A percentile compares a stretch with the other conserved stretches of the same genome.
These are phyloP conservation scores for Leptinotarsa haldemani DNA, from an alignment of 2,888 invertebrate species.

Conservation along the genomic window DNA sequence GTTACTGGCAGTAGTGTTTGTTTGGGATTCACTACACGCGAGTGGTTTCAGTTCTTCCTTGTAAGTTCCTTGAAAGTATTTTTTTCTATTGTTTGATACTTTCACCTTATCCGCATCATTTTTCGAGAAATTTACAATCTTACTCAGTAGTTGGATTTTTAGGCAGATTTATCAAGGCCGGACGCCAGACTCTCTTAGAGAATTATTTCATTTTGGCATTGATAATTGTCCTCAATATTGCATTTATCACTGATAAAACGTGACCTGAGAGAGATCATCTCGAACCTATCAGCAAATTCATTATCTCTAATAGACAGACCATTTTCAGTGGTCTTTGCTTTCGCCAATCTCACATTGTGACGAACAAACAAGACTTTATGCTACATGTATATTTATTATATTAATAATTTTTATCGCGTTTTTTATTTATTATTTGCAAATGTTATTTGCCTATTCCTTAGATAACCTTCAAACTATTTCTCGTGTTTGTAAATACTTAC, in stretches of 20 bases:
- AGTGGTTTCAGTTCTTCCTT: too few relatives aligned
- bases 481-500: constrained; percentile 47
- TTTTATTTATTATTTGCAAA: constrained; percentile 42
- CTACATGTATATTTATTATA: constrained; percentile 17
- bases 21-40: too few relatives aligned
- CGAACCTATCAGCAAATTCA: constrained; percentile 1
- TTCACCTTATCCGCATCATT: too few relatives aligned
- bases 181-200: too few relatives aligned
- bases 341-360: constrained; percentile 9
- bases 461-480: constrained; percentile 58
- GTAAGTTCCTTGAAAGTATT: too few relatives aligned
- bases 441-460: constrained; percentile 57
- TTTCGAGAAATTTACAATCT: too few relatives aligned
- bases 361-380: constrained; percentile 16
- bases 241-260: neutral
- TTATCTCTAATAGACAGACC: constrained; percentile 10
- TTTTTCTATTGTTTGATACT: too few relatives aligned
- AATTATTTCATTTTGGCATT: too few relatives aligned
- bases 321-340: constrained; percentile 11
- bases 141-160: too few relatives aligned
- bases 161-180: too few relatives aligned
- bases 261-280: constrained; percentile 8
- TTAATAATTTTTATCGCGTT: constrained; percentile 35
- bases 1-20: too few relatives aligned
- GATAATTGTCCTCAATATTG: too few relatives aligned